Base-by-base conservation (phyloP, 2,888 invertebrate genomes). In the Drosophila longiperda region DNA sequence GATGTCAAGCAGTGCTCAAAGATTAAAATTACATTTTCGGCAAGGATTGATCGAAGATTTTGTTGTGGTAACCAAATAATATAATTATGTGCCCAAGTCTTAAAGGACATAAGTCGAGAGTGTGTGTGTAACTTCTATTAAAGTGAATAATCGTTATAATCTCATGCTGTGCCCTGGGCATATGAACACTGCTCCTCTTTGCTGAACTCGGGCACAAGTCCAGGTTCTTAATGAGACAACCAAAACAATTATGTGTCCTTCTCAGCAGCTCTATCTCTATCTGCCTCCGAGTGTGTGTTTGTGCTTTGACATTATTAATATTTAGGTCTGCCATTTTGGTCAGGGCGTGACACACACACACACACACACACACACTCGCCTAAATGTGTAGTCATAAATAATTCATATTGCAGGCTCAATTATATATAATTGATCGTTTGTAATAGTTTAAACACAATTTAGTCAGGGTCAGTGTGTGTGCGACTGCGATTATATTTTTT, bases 351-450 rank as follows among this genome's bases (percentile, higher is more conserved):
- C 62, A 75, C 48, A 65, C 40, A 48, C 58, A 62, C 55, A 60
- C 50, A 64, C n/a, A 23, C 23, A 75, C 26, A 23, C 29, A 52
- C 20, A 54, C 61, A 50, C 17, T 8, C 7, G 8, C 45, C 3
- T 49, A 45, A 49, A 40, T 50, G 36, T 23, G 42, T n/a, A 15
- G 32, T 66, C 67, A 75, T 78, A 75, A 75, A 78, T 73, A 73
- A 78, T 78, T 78, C 78, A 78, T 65, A 67, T 55, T 62, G 64
- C 61, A 64, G 78, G 71, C 64, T 78, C 79, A 79, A 78, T 80
- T 80, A 80, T 75, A 57, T 75, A 78, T 82, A 83, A 78, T 86
- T 83, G 72, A 78, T 80, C 75, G 78, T 71, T 68, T 73, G 71
- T 64, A 77, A 77, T 77, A 73, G 79, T 82, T 74, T 77, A 74